Conservation (phyloP, 1,140 invertebrate species). For the Helicoverpa armigera region DNA sequence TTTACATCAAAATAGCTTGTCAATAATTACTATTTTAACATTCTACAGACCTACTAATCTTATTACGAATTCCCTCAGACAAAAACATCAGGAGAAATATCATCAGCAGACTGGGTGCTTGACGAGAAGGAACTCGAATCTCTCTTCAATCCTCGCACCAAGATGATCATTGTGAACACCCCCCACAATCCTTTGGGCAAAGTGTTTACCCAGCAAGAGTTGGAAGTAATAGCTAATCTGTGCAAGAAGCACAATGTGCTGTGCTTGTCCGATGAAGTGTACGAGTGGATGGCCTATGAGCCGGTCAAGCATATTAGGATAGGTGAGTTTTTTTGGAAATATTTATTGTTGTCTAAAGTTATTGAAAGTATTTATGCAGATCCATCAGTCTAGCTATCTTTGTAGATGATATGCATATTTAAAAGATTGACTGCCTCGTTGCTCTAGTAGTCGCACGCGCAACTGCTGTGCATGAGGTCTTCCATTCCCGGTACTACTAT, state of each 20-base stretch:
- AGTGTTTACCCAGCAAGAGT: constrained; percentile 91
- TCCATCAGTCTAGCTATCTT: neutral
- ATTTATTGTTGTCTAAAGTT: too few relatives aligned
- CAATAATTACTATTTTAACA: too few relatives aligned
- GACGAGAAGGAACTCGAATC: constrained; percentile 93
- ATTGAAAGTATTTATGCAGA: neutral
- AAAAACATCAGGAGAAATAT: constrained; percentile 71
- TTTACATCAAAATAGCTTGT: too few relatives aligned
- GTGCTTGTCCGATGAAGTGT: constrained; percentile 98
- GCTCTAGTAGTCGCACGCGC: too few relatives aligned
- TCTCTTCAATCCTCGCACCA: constrained; percentile 97
- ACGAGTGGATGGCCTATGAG: constrained; percentile 98
- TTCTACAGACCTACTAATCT: neutral
- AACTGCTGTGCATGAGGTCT: too few relatives aligned
- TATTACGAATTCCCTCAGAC: constrained; percentile 56
- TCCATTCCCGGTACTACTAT: too few relatives aligned
- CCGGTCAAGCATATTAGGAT: constrained; percentile 96
- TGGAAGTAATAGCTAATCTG: constrained; percentile 93
- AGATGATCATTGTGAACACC: constrained; percentile 98
- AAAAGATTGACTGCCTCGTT: too few relatives aligned
- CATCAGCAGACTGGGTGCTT: constrained; percentile 96
- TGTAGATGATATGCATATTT: neutral
- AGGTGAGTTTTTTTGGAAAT: constrained; percentile 85
- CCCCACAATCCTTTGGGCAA: constrained; percentile 99
- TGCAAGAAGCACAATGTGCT: constrained; percentile 97